These are phyloP conservation scores for Oeneis ivallda DNA, from an alignment of 2,888 invertebrate species.

Conservation along the genomic window DNA sequence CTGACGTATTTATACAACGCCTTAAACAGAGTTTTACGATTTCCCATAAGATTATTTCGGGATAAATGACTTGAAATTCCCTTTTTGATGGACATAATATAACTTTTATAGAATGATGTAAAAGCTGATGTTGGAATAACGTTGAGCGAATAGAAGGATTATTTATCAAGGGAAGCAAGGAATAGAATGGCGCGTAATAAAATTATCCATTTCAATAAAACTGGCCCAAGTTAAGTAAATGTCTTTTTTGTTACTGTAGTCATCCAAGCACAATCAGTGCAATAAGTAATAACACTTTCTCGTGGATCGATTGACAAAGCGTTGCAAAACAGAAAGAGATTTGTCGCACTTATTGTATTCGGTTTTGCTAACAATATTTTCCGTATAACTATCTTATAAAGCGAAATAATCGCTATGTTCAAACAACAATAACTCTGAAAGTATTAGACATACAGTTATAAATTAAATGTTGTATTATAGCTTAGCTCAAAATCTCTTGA, in stretches of 20 bases:
- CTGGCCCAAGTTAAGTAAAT: constrained; percentile 12
- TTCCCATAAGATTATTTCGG: constrained; percentile 16
- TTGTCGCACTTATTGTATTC: too few relatives aligned
- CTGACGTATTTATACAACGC: not conserved
- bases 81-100: constrained; percentile 12
- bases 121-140: constrained; percentile 19
- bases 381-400: too few relatives aligned
- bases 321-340: too few relatives aligned
- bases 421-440: too few relatives aligned
- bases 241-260: not conserved
- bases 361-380: not conserved
- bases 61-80: constrained; percentile 18
- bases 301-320: too few relatives aligned
- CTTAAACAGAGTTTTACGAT: constrained; percentile 25
- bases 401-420: too few relatives aligned
- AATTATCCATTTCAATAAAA: constrained; percentile 22
- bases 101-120: constrained; percentile 21
- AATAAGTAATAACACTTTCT: too few relatives aligned
- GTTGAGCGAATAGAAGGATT: constrained; percentile 27
- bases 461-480: too few relatives aligned
- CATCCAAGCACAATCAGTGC: too few relatives aligned
- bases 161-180: constrained; percentile 15
- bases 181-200: constrained; percentile 14
- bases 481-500: too few relatives aligned
- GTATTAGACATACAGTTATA: too few relatives aligned